Evolutionary conservation across 1,140 invertebrate genomes (phyloP).

Genomic region (Drosophila parabipectinata): DNA sequence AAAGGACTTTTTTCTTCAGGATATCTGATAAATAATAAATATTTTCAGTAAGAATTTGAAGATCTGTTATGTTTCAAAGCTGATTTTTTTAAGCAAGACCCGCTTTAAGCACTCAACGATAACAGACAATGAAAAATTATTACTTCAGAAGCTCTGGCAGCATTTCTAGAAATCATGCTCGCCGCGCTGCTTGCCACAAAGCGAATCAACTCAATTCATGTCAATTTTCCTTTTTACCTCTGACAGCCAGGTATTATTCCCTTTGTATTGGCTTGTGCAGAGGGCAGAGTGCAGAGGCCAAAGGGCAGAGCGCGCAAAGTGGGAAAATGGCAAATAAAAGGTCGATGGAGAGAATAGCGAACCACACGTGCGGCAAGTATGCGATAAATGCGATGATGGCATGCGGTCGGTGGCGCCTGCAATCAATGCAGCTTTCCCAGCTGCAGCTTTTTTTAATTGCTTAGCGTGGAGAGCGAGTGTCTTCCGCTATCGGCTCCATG

Average conservation of each 20-base stretch:
- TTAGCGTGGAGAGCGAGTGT: slow-evolving; percentile 23
- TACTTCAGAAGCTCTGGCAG: slow-evolving; percentile 3
- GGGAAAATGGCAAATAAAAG: slow-evolving; percentile 26
- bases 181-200: slow-evolving; percentile 29
- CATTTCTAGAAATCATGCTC: slow-evolving; percentile 21
- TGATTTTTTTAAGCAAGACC: slow-evolving; percentile 7
- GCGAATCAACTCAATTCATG: slow-evolving; percentile 50
- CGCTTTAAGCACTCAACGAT: slow-evolving; percentile 16
- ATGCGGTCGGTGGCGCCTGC: slow-evolving; percentile 14
- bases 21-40: too few species aligned
- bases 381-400: slow-evolving; percentile 23
- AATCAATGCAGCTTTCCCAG: slow-evolving; percentile 31
- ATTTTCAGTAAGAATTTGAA: too few species aligned
- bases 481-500: slow-evolving; percentile 25
- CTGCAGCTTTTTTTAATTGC: slow-evolving; percentile 37
- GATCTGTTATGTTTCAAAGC: slow-evolving; percentile 18
- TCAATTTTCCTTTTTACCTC: slow-evolving; percentile 38
- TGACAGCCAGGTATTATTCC: slow-evolving; percentile 27
- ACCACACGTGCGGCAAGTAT: slow-evolving; percentile 27
- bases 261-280: slow-evolving; percentile 22
- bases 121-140: slow-evolving; percentile 26
- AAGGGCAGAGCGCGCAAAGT: neutral
- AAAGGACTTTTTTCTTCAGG: too few species aligned
- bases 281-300: neutral
- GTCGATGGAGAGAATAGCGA: slow-evolving; percentile 43